These are phyloP conservation scores for Lindbergichthys nudifrons DNA, from an alignment of 2,797 vertebrate species.

Conservation along the genomic window DNA sequence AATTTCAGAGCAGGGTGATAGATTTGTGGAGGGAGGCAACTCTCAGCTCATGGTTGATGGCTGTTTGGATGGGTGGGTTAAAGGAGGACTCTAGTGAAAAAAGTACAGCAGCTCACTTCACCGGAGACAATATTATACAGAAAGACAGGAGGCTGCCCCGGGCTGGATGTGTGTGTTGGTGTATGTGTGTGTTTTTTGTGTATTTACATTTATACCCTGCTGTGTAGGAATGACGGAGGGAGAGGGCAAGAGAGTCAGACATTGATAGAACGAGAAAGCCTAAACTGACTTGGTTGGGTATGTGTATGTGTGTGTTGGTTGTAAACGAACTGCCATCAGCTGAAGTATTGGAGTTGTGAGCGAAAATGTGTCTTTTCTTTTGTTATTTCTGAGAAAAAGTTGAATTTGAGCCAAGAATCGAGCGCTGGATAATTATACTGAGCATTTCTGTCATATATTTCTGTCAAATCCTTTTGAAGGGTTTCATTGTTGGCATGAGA, in stretches of 20 bases:
- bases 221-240: conserved; percentile 56
- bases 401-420: conserved; percentile 42
- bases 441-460: conserved; percentile 29
- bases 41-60: conserved; percentile 48
- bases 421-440: conserved; percentile 28
- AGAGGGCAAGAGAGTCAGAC: conserved; percentile 60
- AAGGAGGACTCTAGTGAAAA: conserved; percentile 52
- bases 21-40: conserved; percentile 50
- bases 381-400: conserved; percentile 50
- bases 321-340: conserved; percentile 30
- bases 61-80: conserved; percentile 61
- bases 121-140: conserved; percentile 71
- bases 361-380: conserved; percentile 42
- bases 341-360: conserved; percentile 27
- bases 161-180: conserved; percentile 59
- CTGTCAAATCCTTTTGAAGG: conserved; percentile 27
- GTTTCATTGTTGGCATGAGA: conserved; percentile 10
- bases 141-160: conserved; percentile 65
- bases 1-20: conserved; percentile 54
- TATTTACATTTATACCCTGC: conserved; percentile 69
- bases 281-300: conserved; percentile 31
- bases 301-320: conserved; percentile 32
- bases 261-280: conserved; percentile 51
- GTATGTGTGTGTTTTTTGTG: conserved; percentile 44
- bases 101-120: conserved; percentile 61